These are phyloP conservation scores for Tridacna gigas DNA, from an alignment of 2,888 invertebrate species.

Conservation along the genomic window DNA sequence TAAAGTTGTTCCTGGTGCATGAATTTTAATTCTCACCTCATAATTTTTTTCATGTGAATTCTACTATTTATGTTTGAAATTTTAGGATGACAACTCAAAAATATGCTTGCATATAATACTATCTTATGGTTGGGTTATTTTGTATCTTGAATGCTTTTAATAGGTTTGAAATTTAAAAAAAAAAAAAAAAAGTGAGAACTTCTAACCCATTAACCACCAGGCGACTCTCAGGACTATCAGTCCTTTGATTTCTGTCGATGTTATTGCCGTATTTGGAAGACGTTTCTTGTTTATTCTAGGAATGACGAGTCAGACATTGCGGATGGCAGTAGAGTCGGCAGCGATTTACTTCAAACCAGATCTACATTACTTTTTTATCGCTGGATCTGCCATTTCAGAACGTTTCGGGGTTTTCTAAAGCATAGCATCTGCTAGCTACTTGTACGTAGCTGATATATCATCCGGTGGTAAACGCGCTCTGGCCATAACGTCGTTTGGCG, in stretches of 20 bases:
- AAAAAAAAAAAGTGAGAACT: no score
- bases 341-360: constrained; percentile 62
- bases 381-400: constrained; percentile 56
- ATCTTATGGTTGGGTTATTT: no score
- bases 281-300: constrained; percentile 57
- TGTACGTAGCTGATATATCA: constrained; percentile 59
- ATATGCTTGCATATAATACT: no score
- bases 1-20: no score
- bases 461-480: constrained; percentile 27
- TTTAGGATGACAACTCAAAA: no score
- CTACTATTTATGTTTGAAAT: no score
- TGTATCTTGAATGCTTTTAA: no score
- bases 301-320: constrained; percentile 39
- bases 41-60: no score
- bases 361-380: constrained; percentile 51
- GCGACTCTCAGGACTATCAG: no score
- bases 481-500: constrained; percentile 40
- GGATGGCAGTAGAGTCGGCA: constrained; percentile 21
- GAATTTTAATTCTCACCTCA: no score
- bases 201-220: no score
- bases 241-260: constrained; percentile 22
- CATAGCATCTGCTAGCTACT: constrained; percentile 25
- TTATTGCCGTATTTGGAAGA: constrained; percentile 57
- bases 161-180: no score
- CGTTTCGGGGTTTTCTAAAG: constrained; percentile 35